Percentiles rank a stretch among this genome's conserved stretches.
Conservation (phyloP, 2,888 invertebrate genomes). For the Disparrhopalites patrizii region DNA sequence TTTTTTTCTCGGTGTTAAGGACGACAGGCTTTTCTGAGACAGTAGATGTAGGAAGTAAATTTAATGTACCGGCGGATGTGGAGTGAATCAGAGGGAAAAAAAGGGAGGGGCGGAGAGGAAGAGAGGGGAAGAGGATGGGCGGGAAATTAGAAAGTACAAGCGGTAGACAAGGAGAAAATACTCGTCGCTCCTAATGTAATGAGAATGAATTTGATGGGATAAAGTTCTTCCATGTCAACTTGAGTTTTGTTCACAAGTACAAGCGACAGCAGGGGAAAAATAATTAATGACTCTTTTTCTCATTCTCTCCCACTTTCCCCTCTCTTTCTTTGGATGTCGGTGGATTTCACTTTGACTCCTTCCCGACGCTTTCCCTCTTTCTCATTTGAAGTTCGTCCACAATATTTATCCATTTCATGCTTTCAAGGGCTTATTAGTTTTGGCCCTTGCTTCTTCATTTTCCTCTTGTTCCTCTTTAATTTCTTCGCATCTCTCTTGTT, state of each 20-base stretch:
- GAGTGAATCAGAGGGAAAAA: neutral
- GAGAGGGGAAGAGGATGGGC: neutral
- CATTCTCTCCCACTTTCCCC: constrained; percentile 1
- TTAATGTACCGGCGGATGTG: too few relatives aligned
- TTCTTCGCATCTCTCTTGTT: too few relatives aligned
- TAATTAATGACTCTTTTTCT: constrained; percentile 26
- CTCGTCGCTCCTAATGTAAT: constrained; percentile 29
- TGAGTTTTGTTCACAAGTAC: constrained; percentile 21
- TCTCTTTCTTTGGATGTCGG: neutral
- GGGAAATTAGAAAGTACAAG: neutral
- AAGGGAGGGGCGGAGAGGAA: neutral
- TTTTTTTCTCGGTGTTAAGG: too few relatives aligned
- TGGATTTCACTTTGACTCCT: neutral
- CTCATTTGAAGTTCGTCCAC: too few relatives aligned
- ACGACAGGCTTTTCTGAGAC: too few relatives aligned
- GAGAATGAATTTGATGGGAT: constrained; percentile 31
- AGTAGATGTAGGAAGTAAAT: too few relatives aligned
- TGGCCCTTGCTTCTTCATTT: neutral
- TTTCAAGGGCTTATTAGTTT: neutral
- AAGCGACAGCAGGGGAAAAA: constrained; percentile 16
- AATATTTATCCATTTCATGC: too few relatives aligned
- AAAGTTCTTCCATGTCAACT: constrained; percentile 27
- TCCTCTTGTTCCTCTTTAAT: neutral
- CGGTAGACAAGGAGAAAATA: too few relatives aligned
- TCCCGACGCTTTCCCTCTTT: neutral